phyloP scores from a whole-genome alignment of 2,113 vertebrate species.

The Thamnaconus septentrionalis region DNA sequence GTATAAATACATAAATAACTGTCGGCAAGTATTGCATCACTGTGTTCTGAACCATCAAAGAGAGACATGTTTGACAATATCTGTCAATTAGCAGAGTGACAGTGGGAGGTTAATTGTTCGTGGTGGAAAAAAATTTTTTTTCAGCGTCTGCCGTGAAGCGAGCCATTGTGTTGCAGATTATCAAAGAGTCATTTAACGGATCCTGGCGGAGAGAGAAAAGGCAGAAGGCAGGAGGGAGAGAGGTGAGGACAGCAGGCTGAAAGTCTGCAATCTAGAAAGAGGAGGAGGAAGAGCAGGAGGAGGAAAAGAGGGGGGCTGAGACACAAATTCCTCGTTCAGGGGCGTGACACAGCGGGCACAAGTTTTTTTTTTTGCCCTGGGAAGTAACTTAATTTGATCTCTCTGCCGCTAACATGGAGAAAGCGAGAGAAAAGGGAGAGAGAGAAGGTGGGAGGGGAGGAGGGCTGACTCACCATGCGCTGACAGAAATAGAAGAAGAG shows the following conservation, averaged over 20 bases:
- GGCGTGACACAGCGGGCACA: conserved; percentile 25
- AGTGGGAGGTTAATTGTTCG: too few species aligned
- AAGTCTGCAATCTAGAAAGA: not conserved
- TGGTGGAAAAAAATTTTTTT: too few species aligned
- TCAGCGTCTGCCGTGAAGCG: too few species aligned
- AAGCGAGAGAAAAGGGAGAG: conserved; percentile 12
- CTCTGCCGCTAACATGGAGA: conserved; percentile 16
- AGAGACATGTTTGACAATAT: too few species aligned
- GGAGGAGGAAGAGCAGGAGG: conserved; percentile 20
- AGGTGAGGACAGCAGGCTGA: conserved; percentile 6
- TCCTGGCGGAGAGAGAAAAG: not conserved
- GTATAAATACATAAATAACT: too few species aligned
- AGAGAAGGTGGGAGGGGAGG: conserved; percentile 7
- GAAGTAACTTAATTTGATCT: conserved; percentile 49
- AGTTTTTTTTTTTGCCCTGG: conserved; percentile 10
- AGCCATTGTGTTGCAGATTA: too few species aligned
- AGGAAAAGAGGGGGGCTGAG: conserved; percentile 29
- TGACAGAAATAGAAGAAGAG: conserved; percentile 50
- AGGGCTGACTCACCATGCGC: conserved; percentile 57
- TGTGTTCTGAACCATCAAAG: too few species aligned
- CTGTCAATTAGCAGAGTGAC: too few species aligned
- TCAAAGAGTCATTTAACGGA: not conserved
- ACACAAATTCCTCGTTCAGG: conserved; percentile 50
- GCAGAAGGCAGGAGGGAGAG: conserved; percentile 24
- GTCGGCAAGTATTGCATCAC: too few species aligned